Evolutionary conservation across 1,140 invertebrate genomes (phyloP).

Genomic region (Drosophila tani): DNA sequence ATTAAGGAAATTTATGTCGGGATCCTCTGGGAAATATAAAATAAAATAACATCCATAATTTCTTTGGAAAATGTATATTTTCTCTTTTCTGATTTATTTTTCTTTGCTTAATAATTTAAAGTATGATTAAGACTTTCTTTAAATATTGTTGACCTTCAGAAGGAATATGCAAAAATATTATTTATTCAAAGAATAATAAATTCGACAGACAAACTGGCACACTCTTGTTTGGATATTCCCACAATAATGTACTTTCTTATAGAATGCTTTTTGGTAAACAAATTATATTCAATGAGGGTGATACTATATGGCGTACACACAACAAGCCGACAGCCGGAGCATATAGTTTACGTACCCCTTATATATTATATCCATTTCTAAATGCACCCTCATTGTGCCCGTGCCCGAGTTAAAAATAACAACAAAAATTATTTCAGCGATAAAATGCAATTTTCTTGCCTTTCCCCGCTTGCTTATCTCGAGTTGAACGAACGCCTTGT

Average conservation of each 20-base stretch:
- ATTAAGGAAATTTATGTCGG: too few relatives aligned
- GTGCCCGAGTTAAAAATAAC: constrained; percentile 36
- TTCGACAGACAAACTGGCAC: background rate
- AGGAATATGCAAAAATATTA: background rate
- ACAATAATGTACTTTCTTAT: constrained; percentile 16
- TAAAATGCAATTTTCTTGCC: constrained; percentile 46
- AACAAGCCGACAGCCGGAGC: background rate
- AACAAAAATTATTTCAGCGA: constrained; percentile 26
- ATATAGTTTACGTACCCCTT: constrained; percentile 2
- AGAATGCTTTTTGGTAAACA: constrained; percentile 22
- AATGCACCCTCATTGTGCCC: constrained; percentile 36
- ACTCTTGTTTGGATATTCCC: constrained; percentile 10
- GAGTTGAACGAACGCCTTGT: constrained; percentile 53
- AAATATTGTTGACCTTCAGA: constrained; percentile 1
- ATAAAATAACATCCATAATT: background rate
- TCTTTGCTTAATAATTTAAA: background rate
- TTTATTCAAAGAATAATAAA: background rate
- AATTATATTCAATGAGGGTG: constrained; percentile 31
- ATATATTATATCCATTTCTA: constrained; percentile 40
- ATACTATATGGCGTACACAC: constrained; percentile 6
- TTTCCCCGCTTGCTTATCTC: constrained; percentile 22
- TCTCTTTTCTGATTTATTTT: background rate
- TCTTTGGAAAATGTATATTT: background rate
- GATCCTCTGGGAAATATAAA: background rate
- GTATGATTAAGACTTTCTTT: background rate